Evolutionary conservation across 2,888 invertebrate species (phyloP).

Genomic region (Mimas tiliae): DNA sequence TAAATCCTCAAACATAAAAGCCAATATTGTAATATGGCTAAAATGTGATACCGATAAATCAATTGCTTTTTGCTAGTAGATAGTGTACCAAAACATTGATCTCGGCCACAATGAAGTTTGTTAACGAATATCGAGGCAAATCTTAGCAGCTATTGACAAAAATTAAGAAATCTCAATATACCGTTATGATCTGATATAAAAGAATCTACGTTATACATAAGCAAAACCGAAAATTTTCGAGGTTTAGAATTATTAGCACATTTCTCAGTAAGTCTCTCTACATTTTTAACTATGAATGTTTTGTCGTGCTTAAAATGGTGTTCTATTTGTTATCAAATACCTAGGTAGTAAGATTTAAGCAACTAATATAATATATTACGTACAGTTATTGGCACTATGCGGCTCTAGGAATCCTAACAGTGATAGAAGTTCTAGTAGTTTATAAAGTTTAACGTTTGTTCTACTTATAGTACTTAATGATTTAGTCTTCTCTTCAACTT

Average conservation of each 20-base stretch:
- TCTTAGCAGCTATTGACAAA: constrained; percentile 53
- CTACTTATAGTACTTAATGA: constrained; percentile 47
- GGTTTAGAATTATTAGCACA: constrained; percentile 84
- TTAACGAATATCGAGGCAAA: constrained; percentile 72
- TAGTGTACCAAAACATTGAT: constrained; percentile 62
- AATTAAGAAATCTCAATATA: constrained; percentile 67
- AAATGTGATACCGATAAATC: constrained; percentile 77
- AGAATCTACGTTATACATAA: constrained; percentile 67
- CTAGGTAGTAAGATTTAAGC: constrained; percentile 82
- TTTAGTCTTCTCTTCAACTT: constrained; percentile 54
- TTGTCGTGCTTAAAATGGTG: constrained; percentile 86
- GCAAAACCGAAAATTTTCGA: constrained; percentile 71
- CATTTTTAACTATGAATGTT: constrained; percentile 86
- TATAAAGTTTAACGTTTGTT: constrained; percentile 41
- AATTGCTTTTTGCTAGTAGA: constrained; percentile 76
- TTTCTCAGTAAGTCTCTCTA: constrained; percentile 86
- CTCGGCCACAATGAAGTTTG: constrained; percentile 77
- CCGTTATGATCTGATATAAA: constrained; percentile 74
- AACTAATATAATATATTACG: constrained; percentile 67
- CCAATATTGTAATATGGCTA: constrained; percentile 64
- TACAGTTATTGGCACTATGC: constrained; percentile 85
- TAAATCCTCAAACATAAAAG: constrained; percentile 48
- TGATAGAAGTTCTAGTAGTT: constrained; percentile 53
- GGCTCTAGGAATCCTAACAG: constrained; percentile 40
- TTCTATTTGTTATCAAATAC: constrained; percentile 86